Conservation (phyloP, 2,888 invertebrate species). For the Axea sp. region DNA sequence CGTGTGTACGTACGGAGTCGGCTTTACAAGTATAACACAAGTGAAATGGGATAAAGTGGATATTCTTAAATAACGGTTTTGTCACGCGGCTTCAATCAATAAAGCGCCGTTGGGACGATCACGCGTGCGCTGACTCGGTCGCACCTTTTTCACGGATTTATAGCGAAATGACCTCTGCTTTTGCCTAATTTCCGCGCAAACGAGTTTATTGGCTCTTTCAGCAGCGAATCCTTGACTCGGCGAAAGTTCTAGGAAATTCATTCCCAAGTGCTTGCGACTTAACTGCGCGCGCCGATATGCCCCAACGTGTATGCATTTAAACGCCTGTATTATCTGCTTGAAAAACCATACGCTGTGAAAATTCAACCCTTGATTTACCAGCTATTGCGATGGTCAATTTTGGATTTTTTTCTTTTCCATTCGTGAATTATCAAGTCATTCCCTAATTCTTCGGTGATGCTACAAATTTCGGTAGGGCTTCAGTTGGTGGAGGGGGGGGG, state of each 20-base stretch:
- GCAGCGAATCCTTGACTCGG: slow-evolving; percentile 68
- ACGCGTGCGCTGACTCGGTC: slow-evolving; percentile 10
- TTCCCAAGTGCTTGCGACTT: slow-evolving; percentile 62
- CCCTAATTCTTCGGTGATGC: no score
- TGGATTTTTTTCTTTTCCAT: no score
- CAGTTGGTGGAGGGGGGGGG: no score
- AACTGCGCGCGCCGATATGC: slow-evolving; percentile 68
- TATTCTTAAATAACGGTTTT: slow-evolving; percentile 34
- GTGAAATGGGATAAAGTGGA: slow-evolving; percentile 41
- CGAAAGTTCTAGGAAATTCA: slow-evolving; percentile 62
- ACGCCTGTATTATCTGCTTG: slow-evolving; percentile 73
- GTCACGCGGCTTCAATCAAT: slow-evolving; percentile 46
- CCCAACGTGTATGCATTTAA: slow-evolving; percentile 77
- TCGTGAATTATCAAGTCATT: no score
- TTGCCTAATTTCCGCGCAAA: no score
- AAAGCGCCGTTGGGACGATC: slow-evolving; percentile 22
- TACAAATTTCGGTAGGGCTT: no score
- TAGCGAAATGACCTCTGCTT: no score
- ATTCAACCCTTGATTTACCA: slow-evolving; percentile 35
- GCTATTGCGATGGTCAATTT: slow-evolving; percentile 31
- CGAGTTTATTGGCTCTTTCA: no score
- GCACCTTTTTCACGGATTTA: no score
- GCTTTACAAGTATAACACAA: slow-evolving; percentile 35
- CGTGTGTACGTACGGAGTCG: slow-evolving; percentile 44
- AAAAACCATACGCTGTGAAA: slow-evolving; percentile 29